phyloP scores from a whole-genome alignment of 2,113 vertebrate species.

The Platysteira castanea region DNA sequence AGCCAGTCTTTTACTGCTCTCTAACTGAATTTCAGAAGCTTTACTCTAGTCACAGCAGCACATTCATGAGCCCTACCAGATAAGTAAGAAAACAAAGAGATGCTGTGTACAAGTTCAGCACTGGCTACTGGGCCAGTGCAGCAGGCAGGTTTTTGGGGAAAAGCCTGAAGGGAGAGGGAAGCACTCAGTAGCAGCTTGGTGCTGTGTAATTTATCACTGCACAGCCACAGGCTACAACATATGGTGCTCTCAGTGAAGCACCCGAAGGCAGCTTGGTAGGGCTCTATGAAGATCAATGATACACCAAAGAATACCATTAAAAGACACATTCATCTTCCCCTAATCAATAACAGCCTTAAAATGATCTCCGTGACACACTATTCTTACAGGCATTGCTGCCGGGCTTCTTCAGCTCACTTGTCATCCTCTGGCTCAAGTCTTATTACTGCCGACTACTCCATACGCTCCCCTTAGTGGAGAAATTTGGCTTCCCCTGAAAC shows the following conservation, averaged over 20 bases:
- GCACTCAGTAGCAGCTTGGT: background rate
- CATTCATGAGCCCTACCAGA: background rate
- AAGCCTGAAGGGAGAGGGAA: conserved; percentile 2
- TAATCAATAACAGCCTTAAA: conserved; percentile 71
- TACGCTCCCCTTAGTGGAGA: background rate
- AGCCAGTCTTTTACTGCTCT: background rate
- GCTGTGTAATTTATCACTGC: conserved; percentile 19
- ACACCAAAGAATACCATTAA: conserved; percentile 63
- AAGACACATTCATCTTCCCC: conserved; percentile 63
- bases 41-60: background rate
- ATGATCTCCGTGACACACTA: conserved; percentile 33
- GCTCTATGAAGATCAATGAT: conserved; percentile 70
- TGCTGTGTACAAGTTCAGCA: background rate
- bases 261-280: conserved; percentile 34
- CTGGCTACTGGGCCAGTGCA: background rate
- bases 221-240: conserved; percentile 10
- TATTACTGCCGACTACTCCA: conserved; percentile 4
- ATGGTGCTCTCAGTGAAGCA: background rate
- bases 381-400: conserved; percentile 14
- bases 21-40: background rate
- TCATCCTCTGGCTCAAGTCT: conserved; percentile 24
- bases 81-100: background rate
- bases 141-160: background rate
- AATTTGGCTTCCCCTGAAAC: conserved; percentile 1
- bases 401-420: conserved; percentile 32